A percentile compares a stretch with the other conserved stretches of the same genome.
phyloP scores from a whole-genome alignment of 2,888 invertebrate genomes.

The Matsumyia berberina region DNA sequence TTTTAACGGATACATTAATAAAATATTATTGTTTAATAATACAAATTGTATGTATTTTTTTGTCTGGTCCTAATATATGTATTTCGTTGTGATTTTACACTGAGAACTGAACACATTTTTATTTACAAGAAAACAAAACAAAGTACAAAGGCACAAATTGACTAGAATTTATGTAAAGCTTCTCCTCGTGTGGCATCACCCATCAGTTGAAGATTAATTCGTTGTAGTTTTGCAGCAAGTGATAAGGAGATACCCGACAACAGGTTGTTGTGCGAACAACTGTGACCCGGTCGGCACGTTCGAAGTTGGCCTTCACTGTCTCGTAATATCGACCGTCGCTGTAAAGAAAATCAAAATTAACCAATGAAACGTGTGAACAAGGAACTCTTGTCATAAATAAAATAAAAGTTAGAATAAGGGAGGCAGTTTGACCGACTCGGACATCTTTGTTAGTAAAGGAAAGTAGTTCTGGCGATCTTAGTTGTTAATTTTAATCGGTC shows the following conservation, averaged over 20 bases:
- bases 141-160: constrained; percentile 37
- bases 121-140: constrained; percentile 51
- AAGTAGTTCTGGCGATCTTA: too few relatives aligned
- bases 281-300: constrained; percentile 97
- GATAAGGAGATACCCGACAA: constrained; percentile 97
- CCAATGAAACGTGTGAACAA: too few relatives aligned
- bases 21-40: constrained; percentile 76
- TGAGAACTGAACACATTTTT: constrained; percentile 28
- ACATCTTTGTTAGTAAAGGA: too few relatives aligned
- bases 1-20: constrained; percentile 75
- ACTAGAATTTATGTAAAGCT: constrained; percentile 47
- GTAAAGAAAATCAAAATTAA: constrained; percentile 79
- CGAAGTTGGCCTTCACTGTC: constrained; percentile 99
- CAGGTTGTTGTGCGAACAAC: constrained; percentile 98
- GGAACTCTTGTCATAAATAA: too few relatives aligned
- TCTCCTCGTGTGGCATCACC: neutral
- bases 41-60: constrained; percentile 30
- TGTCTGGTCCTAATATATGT: constrained; percentile 9
- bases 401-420: too few relatives aligned
- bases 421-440: too few relatives aligned
- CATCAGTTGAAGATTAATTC: constrained; percentile 96
- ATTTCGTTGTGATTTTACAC: constrained; percentile 23
- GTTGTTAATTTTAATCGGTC: too few relatives aligned
- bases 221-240: constrained; percentile 95
- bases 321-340: constrained; percentile 99